Evolutionary conservation across 2,888 invertebrate species (phyloP).

Genomic region (Drosophila putrida): DNA sequence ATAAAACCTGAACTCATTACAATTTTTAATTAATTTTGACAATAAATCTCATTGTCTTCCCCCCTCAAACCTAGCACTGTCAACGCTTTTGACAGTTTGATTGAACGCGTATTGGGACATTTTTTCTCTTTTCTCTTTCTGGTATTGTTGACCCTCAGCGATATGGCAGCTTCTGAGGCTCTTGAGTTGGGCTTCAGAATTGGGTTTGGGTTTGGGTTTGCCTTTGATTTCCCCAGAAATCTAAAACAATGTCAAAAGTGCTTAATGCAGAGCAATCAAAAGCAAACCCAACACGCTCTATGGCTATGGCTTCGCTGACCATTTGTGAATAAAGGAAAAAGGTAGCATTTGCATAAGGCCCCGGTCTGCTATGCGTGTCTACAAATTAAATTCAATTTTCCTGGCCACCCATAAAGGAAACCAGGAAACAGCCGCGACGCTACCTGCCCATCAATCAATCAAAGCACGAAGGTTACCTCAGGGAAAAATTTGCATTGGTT

Average conservation of each 20-base stretch:
- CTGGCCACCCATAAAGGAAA: slow-evolving; percentile 15
- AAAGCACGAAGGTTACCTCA: slow-evolving; percentile 78
- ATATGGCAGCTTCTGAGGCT: slow-evolving; percentile 13
- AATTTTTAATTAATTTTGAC: slow-evolving; percentile 80
- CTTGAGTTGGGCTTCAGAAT: slow-evolving; percentile 30
- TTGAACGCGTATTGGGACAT: slow-evolving; percentile 53
- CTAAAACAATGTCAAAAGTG: slow-evolving; percentile 72
- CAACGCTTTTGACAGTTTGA: slow-evolving; percentile 67
- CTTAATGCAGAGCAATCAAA: slow-evolving; percentile 72
- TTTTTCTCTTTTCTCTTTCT: slow-evolving; percentile 5
- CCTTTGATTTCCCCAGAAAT: slow-evolving; percentile 76
- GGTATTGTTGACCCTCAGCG: slow-evolving; percentile 30
- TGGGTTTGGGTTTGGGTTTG: slow-evolving; percentile 17
- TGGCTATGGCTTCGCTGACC: slow-evolving; percentile 39
- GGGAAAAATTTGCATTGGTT: slow-evolving; percentile 79
- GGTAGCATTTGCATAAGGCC: slow-evolving; percentile 68
- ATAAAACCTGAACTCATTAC: slow-evolving; percentile 66
- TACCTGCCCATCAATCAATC: slow-evolving; percentile 76
- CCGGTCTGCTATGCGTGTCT: slow-evolving; percentile 61
- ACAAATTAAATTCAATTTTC: slow-evolving; percentile 80
- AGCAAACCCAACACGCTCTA: slow-evolving; percentile 23
- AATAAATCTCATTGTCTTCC: slow-evolving; percentile 59
- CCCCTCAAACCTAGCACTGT: slow-evolving; percentile 5
- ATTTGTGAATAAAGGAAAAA: slow-evolving; percentile 21
- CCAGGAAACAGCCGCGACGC: slow-evolving; percentile 54